Evolutionary conservation across 2,113 vertebrate species (phyloP).

Genomic region (Copsychus sechellarum): DNA sequence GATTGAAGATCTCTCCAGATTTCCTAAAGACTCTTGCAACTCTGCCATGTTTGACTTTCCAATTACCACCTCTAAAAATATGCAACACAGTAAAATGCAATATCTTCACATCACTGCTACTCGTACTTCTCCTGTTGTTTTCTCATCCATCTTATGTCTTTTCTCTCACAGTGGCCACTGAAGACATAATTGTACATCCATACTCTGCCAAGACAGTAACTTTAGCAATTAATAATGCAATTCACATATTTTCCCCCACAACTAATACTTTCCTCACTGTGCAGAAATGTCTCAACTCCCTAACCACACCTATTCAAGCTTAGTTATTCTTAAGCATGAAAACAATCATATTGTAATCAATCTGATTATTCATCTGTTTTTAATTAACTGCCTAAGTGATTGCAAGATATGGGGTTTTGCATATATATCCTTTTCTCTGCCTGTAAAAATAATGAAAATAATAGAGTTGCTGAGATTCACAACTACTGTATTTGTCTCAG

Average conservation of each 20-base stretch:
- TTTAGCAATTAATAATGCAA: neutral
- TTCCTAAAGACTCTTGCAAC: neutral
- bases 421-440: neutral
- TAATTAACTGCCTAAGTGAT: neutral
- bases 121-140: neutral
- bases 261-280: neutral
- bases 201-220: neutral
- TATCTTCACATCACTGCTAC: neutral
- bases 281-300: neutral
- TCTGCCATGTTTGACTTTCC: neutral
- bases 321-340: neutral
- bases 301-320: neutral
- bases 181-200: neutral
- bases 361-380: constrained; percentile 6
- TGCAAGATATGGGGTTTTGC: neutral
- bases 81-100: neutral
- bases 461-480: neutral
- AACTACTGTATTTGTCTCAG: neutral
- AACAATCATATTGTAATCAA: neutral
- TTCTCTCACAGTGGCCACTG: neutral
- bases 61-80: neutral
- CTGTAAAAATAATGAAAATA: neutral
- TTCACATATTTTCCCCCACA: neutral
- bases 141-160: neutral
- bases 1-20: neutral